These are phyloP conservation scores for Murina feae DNA, from an alignment of 2,113 vertebrate species.

Conservation along the genomic window DNA sequence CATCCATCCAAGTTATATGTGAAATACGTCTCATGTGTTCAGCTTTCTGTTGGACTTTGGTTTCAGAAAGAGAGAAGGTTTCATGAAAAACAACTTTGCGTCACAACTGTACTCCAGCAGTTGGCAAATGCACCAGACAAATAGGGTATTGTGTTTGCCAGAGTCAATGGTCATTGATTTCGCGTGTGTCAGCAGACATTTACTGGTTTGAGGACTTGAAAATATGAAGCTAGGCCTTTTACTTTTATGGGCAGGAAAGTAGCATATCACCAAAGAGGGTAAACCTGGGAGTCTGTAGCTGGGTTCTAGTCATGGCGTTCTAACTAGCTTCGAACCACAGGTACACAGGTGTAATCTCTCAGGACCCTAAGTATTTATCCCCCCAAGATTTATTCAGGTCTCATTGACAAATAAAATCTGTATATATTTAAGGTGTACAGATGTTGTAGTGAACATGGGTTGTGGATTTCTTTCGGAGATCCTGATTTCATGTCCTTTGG, in stretches of 20 bases:
- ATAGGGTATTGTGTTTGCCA: background rate
- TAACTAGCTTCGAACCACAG: background rate
- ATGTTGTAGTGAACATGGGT: background rate
- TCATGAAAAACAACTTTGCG: conserved; percentile 32
- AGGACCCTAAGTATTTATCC: background rate
- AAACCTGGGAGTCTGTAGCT: background rate
- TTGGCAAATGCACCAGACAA: background rate
- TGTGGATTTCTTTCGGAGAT: background rate
- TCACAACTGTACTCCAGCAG: background rate
- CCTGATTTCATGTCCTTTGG: background rate
- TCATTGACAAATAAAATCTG: background rate
- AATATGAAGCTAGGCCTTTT: background rate
- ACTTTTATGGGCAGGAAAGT: background rate
- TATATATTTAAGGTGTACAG: background rate
- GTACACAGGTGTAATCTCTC: background rate
- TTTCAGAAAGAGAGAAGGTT: conserved; percentile 28
- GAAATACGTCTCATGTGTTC: background rate
- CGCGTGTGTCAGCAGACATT: background rate
- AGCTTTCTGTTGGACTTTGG: conserved; percentile 33
- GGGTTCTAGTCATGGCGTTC: background rate
- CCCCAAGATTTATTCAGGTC: background rate
- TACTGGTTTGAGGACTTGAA: background rate
- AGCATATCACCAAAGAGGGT: background rate
- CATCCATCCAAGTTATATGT: background rate
- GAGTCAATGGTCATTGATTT: background rate